Base-by-base conservation (phyloP, 2,888 invertebrate genomes). In the Pheosia tremula region DNA sequence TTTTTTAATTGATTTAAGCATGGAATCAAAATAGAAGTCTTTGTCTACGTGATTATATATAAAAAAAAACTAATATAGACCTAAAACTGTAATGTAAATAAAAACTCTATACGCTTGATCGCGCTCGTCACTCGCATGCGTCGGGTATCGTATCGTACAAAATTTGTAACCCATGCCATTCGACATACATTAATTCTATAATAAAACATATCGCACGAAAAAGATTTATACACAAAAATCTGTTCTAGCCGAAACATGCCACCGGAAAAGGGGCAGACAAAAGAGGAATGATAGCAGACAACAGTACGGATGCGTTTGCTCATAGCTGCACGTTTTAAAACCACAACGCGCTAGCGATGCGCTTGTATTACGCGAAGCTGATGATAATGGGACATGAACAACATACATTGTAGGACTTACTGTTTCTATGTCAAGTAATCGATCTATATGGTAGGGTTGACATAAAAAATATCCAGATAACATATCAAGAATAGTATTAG, bases 341-440 rank as follows among this genome's bases (percentile, higher is more conserved):
- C 55, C 5, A 39, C 39, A 55, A 13, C 11, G 4, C 7, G 9
- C 10, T 50, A 39, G 11, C 11, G 7, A 7, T 37, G 39, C 13
- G 13, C 39, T 36, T 4, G 39, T 6, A 61, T 56, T 68, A 63
- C 69, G 60, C 61, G 61, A 59, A 62, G 36, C 54, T 56, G 62
- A 61, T 69, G 56, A 54, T 72, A 60, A 69, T 64, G 66, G 45
- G 57, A 53, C 56, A 52, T 59, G 24, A 59, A 24, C 58, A 58
- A 60, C n/a, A 52, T 61, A 62, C 13, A 61, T 62, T 60, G 53
- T 58, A 69, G 55, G 61, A 56, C 59, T 57, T 66, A 67, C 61
- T 74, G 71, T 67, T 68, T 72, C 68, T 73, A 68, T 71, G 72
- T 72, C 73, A 69, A 66, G 70, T 69, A 71, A 77, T 71, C 67